phyloP scores from a whole-genome alignment of 2,888 invertebrate genomes.

The Dugesia japonica region DNA sequence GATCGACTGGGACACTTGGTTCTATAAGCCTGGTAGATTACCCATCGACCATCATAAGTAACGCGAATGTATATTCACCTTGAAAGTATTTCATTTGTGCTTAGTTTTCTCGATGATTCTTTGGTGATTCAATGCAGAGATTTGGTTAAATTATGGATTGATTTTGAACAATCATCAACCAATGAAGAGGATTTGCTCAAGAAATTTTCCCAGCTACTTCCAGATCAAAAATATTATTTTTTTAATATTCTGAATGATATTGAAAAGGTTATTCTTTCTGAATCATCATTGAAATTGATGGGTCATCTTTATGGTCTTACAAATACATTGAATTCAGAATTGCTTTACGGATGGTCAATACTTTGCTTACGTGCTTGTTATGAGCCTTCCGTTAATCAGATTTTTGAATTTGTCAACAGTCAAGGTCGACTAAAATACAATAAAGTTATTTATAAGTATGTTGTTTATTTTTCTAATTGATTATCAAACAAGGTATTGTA shows the following conservation, averaged over 20 bases:
- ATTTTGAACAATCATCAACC: not conserved
- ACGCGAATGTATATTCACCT: too few relatives aligned
- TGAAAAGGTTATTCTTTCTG: not conserved
- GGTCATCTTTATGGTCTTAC: not conserved
- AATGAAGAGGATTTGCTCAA: not conserved
- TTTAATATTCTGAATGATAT: not conserved
- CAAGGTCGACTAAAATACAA: not conserved
- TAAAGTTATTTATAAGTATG: not conserved
- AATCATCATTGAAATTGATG: not conserved
- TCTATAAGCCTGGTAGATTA: not conserved
- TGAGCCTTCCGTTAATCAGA: not conserved
- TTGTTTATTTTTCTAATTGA: too few relatives aligned
- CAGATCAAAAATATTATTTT: not conserved
- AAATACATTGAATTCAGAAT: not conserved
- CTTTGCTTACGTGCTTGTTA: not conserved
- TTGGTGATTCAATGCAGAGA: not conserved
- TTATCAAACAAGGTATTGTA: too few relatives aligned
- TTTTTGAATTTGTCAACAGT: not conserved
- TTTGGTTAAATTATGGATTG: not conserved
- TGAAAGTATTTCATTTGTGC: too few relatives aligned
- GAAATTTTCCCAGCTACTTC: not conserved
- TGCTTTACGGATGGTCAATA: not conserved
- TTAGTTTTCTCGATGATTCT: not conserved
- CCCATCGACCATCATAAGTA: not conserved
- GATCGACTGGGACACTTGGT: not conserved